Evolutionary conservation across 2,113 vertebrate species (phyloP), one percentile per base, ranked within the genome.

Genomic region (Motacilla alba): DNA sequence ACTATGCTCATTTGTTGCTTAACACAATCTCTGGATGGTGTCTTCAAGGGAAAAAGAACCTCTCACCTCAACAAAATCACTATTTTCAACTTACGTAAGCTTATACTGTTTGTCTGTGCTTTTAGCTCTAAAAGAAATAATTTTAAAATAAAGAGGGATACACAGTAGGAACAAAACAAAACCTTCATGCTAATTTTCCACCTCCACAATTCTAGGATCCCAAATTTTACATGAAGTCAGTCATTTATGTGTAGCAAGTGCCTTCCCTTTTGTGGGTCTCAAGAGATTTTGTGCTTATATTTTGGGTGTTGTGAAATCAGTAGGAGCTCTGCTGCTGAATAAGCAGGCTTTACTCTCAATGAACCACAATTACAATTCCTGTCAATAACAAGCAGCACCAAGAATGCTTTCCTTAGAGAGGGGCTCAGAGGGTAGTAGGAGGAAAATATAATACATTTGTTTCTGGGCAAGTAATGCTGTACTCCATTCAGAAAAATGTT

Each of bases 401-500:
- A 78, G 44, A 82, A 79, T 2, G 0, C 10, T 31, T 43, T 90
- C 66, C 78, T 64, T 56, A 81, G n/a, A 87, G 26, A 19, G 7
- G 2, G 5, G 3, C 33, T 31, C 37, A 68, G 28, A 13, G 17
- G 9, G 7, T 82, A 56, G 31, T 5, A 87, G 37, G 50, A 88
- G 74, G 9, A 8, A 46, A 84, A 95, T 73, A 72, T 10, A 67
- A 39, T 7, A 56, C 5, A 26, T 27, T 76, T 74, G 43, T 55
- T 88, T 88, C 70, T 69, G n/a, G 18, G 43, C 35, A 86, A 77
- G 39, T 22, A 46, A 53, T 39, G 23, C 43, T 78, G 26, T 78
- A 76, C 31, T 67, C 30, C 77, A 73, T 89, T 97, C 89, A 86
- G 47, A 90, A 94, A 75, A 92, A 84, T 37, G 15, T 47, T 47